These are phyloP conservation scores for Phymorhynchus buccinoides DNA, from an alignment of 1,140 invertebrate species.

Conservation along the genomic window DNA sequence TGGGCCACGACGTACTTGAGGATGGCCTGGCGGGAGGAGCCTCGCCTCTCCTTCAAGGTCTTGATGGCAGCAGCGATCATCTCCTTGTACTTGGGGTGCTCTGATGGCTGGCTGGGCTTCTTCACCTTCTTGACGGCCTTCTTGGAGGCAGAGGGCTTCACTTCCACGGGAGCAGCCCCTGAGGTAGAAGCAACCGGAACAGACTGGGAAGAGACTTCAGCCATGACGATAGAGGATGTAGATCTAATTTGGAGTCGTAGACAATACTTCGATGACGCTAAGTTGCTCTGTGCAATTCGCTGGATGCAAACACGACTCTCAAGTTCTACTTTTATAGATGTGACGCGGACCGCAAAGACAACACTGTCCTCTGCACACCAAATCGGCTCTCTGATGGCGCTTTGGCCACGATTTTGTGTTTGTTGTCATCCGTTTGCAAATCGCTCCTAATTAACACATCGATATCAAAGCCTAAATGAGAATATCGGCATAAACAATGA, in stretches of 20 bases:
- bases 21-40: constrained; percentile 71
- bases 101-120: constrained; percentile 45
- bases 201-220: constrained; percentile 34
- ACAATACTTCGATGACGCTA: too few species aligned
- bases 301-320: not conserved
- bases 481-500: not conserved
- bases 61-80: constrained; percentile 57
- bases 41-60: constrained; percentile 58
- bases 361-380: not conserved
- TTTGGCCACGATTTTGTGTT: constrained; percentile 3
- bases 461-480: not conserved
- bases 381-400: not conserved
- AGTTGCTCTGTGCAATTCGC: too few species aligned
- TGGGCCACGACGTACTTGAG: constrained; percentile 70
- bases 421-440: not conserved
- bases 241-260: too few species aligned
- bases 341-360: constrained; percentile 28
- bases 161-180: not conserved
- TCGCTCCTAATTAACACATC: too few species aligned
- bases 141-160: not conserved
- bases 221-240: not conserved
- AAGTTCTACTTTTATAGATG: not conserved
- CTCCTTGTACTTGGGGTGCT: constrained; percentile 57
- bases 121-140: not conserved
- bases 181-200: not conserved